Percentiles rank a stretch among this genome's conserved stretches.
phyloP scores from a whole-genome alignment of 2,888 invertebrate species.

The Cerceris ruficornis region DNA sequence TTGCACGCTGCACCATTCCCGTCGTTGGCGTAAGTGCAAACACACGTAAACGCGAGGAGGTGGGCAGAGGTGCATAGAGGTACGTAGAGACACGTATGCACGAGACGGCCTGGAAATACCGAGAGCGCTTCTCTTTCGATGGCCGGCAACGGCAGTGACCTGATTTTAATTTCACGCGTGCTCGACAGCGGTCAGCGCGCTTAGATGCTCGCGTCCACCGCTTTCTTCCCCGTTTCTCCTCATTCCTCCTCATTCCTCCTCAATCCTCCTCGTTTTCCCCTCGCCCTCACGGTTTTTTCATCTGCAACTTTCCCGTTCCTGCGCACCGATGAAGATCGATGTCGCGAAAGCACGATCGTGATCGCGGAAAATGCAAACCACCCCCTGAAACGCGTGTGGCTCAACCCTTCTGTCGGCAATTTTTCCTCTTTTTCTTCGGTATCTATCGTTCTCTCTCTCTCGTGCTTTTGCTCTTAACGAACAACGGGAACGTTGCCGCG shows the following conservation, averaged over 20 bases:
- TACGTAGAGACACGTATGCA: neutral
- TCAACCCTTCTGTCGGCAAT: neutral
- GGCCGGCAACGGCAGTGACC: constrained; percentile 64
- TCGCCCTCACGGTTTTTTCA: too few relatives aligned
- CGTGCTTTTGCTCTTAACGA: constrained; percentile 22
- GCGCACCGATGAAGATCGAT: too few relatives aligned
- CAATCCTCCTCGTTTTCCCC: too few relatives aligned
- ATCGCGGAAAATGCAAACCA: constrained; percentile 36
- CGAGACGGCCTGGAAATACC: constrained; percentile 62
- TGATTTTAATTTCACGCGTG: constrained; percentile 69
- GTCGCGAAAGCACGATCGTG: constrained; percentile 2
- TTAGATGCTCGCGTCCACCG: constrained; percentile 44
- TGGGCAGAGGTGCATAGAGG: too few relatives aligned
- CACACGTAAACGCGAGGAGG: constrained; percentile 26
- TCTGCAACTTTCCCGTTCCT: too few relatives aligned
- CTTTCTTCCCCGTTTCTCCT: neutral
- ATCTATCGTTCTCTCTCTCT: too few relatives aligned
- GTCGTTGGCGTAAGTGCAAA: constrained; percentile 22
- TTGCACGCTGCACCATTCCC: constrained; percentile 32
- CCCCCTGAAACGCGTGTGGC: constrained; percentile 2
- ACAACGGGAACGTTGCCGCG: constrained; percentile 43
- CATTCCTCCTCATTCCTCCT: too few relatives aligned
- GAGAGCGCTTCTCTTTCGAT: constrained; percentile 56
- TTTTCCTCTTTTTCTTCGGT: constrained; percentile 17
- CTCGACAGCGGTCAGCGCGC: constrained; percentile 49